Evolutionary conservation across 2,888 invertebrate species (phyloP).

Genomic region (Kuschelorhynchus macadamiae): DNA sequence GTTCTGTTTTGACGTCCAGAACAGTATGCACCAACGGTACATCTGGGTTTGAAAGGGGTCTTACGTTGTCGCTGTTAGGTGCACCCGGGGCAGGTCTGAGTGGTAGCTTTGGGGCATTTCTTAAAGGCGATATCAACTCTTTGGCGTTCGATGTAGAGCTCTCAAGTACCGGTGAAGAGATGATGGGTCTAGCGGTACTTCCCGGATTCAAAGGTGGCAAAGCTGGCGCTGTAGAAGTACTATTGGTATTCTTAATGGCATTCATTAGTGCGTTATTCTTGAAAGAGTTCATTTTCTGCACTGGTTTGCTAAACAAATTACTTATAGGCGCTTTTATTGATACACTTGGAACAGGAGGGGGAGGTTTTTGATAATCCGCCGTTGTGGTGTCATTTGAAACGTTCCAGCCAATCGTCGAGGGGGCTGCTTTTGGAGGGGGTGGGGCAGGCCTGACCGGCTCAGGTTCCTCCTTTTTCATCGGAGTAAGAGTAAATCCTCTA

Average conservation of each 20-base stretch:
- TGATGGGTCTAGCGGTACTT: slow-evolving; percentile 78
- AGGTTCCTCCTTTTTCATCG: slow-evolving; percentile 71
- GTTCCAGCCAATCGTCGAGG: slow-evolving; percentile 28
- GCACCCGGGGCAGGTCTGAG: slow-evolving; percentile 74
- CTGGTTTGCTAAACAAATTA: slow-evolving; percentile 56
- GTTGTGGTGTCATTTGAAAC: slow-evolving; percentile 14
- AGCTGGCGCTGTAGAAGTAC: slow-evolving; percentile 67
- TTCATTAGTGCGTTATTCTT: slow-evolving; percentile 69
- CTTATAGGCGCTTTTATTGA: slow-evolving; percentile 54
- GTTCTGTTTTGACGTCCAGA: slow-evolving; percentile 45
- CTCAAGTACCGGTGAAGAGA: slow-evolving; percentile 86
- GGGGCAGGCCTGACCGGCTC: slow-evolving; percentile 73
- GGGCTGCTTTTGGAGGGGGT: slow-evolving; percentile 72
- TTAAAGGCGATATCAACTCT: slow-evolving; percentile 77
- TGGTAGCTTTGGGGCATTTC: slow-evolving; percentile 75
- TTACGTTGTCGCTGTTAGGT: slow-evolving; percentile 59
- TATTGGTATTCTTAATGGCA: slow-evolving; percentile 68
- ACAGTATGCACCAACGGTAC: slow-evolving; percentile 61
- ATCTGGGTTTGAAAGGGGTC: slow-evolving; percentile 69
- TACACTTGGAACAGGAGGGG: slow-evolving; percentile 47
- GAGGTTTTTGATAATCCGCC: slow-evolving; percentile 44
- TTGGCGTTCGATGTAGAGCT: slow-evolving; percentile 86
- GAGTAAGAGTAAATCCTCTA: slow-evolving; percentile 85
- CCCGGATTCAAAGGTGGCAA: slow-evolving; percentile 78
- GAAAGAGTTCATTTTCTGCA: slow-evolving; percentile 59